Conservation (phyloP, 2,888 invertebrate species). For the Athripsodes cinereus region DNA sequence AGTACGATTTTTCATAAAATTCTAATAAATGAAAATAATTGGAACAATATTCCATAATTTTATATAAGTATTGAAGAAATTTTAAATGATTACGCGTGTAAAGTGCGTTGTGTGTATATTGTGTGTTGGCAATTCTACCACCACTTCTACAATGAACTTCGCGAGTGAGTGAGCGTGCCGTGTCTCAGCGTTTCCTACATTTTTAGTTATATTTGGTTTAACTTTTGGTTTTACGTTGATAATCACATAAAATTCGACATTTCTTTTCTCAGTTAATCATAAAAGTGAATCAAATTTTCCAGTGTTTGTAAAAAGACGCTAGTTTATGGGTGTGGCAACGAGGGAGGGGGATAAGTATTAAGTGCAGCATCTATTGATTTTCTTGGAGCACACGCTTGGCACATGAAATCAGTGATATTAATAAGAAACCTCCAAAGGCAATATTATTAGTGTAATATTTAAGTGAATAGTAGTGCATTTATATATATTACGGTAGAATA, state of each 20-base stretch:
- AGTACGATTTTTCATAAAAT: too few species aligned
- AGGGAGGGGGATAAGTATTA: constrained; percentile 30
- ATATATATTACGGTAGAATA: constrained; percentile 19
- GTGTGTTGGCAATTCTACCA: constrained; percentile 20
- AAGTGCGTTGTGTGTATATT: neutral
- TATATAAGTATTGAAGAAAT: neutral
- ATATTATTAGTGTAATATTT: constrained; percentile 24
- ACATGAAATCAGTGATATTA: constrained; percentile 46
- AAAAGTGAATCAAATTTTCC: constrained; percentile 20
- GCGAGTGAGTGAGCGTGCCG: constrained; percentile 26
- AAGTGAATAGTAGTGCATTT: constrained; percentile 25
- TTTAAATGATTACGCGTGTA: constrained; percentile 14
- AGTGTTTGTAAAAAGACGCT: constrained; percentile 21
- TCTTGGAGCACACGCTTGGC: constrained; percentile 53
- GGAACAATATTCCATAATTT: neutral
- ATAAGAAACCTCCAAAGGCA: constrained; percentile 24
- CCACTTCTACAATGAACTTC: constrained; percentile 24
- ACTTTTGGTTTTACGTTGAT: constrained; percentile 25
- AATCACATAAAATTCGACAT: constrained; percentile 24
- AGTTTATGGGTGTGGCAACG: constrained; percentile 24
- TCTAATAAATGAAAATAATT: neutral
- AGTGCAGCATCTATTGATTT: constrained; percentile 51
- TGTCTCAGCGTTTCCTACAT: constrained; percentile 25
- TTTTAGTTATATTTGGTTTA: constrained; percentile 27
- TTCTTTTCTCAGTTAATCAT: constrained; percentile 17